Conservation (phyloP, 2,888 invertebrate species). For the Scaptodrosophila latifasciaeformis region DNA sequence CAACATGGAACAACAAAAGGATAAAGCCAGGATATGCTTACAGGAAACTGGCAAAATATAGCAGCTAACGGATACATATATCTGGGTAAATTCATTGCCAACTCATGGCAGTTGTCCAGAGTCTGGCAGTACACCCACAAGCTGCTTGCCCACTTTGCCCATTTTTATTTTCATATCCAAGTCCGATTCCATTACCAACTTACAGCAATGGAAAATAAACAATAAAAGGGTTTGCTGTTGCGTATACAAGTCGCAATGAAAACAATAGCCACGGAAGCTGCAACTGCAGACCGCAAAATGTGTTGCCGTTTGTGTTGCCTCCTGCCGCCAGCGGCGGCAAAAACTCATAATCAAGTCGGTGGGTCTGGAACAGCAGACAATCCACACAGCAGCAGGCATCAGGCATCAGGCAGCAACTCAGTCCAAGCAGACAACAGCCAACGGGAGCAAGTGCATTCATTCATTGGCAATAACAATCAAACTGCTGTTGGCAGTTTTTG, state of each 20-base stretch:
- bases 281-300: conserved; percentile 61
- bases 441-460: conserved; percentile 59
- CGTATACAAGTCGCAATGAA: conserved; percentile 22
- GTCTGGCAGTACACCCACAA: too few species aligned
- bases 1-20: conserved; percentile 24
- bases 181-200: conserved; percentile 9
- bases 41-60: conserved; percentile 28
- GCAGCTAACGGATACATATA: conserved; percentile 56
- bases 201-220: conserved; percentile 37
- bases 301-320: conserved; percentile 54
- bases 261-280: conserved; percentile 48
- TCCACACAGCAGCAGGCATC: conserved; percentile 13
- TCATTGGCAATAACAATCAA: conserved; percentile 68
- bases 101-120: conserved; percentile 55
- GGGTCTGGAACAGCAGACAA: conserved; percentile 31
- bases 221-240: conserved; percentile 2
- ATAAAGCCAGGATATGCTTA: conserved; percentile 8
- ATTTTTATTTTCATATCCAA: conserved; percentile 2
- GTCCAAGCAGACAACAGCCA: conserved; percentile 44
- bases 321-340: conserved; percentile 21
- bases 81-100: conserved; percentile 62
- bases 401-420: background rate
- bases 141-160: too few species aligned
- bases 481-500: conserved; percentile 60
- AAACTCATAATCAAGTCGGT: conserved; percentile 18